These are phyloP conservation scores for Rynchops niger DNA, from an alignment of 2,113 vertebrate genomes.

Conservation along the genomic window DNA sequence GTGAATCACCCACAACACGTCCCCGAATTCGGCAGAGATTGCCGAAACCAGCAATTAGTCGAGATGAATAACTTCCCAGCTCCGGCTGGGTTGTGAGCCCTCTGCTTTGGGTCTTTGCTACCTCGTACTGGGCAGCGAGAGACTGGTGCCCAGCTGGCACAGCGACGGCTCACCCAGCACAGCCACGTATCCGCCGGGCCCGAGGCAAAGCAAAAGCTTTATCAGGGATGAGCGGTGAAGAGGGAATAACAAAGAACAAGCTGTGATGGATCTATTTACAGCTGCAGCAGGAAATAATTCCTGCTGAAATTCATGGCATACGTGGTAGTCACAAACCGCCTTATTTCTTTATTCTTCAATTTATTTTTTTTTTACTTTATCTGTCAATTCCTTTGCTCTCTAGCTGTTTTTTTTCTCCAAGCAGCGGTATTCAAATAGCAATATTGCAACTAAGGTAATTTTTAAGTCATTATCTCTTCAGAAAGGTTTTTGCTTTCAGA, in stretches of 20 bases:
- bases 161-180: fast-evolving
- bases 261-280: conserved; percentile 58
- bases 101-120: neutral
- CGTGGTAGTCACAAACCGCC: conserved; percentile 10
- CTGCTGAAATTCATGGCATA: conserved; percentile 41
- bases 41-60: neutral
- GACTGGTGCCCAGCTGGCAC: neutral
- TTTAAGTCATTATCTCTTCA: neutral
- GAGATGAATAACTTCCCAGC: neutral
- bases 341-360: neutral
- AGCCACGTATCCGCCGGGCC: neutral
- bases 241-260: conserved; percentile 34
- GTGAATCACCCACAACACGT: conserved; percentile 23
- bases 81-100: neutral
- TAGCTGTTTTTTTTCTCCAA: neutral
- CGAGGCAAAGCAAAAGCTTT: neutral
- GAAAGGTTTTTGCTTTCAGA: neutral
- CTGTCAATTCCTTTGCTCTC: conserved; percentile 25
- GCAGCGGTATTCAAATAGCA: neutral
- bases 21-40: neutral
- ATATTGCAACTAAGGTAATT: neutral
- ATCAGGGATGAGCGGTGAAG: neutral
- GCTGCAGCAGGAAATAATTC: conserved; percentile 49
- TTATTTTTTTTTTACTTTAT: neutral
- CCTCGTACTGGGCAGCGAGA: neutral